These are phyloP conservation scores for Plectrocnemia conspersa DNA, from an alignment of 1,140 invertebrate species.

Conservation along the genomic window DNA sequence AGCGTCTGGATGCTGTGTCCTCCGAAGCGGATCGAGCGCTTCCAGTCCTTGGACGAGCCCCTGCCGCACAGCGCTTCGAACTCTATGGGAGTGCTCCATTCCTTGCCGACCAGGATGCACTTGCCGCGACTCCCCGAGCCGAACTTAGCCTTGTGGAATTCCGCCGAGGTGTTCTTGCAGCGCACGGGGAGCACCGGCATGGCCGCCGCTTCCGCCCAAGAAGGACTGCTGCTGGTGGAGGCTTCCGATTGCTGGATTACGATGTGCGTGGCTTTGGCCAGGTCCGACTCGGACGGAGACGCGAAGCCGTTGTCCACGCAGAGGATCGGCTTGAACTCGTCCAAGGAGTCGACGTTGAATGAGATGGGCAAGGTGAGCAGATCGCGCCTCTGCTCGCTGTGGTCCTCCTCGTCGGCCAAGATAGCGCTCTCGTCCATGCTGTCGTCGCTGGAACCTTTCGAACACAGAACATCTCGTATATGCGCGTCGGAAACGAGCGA, in stretches of 20 bases:
- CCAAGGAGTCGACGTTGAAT: constrained; percentile 78
- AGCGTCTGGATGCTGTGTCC: constrained; percentile 87
- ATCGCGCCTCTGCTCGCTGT: too few relatives aligned
- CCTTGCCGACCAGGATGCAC: constrained; percentile 78
- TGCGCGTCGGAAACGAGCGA: too few relatives aligned
- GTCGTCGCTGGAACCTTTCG: too few relatives aligned
- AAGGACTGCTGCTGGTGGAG: constrained; percentile 40
- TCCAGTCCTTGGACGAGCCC: constrained; percentile 94
- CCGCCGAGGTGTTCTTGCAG: constrained; percentile 84
- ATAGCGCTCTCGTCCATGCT: too few relatives aligned
- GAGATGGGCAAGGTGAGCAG: constrained; percentile 51
- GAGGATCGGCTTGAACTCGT: constrained; percentile 75
- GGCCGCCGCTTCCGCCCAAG: constrained; percentile 78
- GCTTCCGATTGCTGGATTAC: constrained; percentile 62
- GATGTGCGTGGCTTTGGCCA: constrained; percentile 70
- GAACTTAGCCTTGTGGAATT: constrained; percentile 79
- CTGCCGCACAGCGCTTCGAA: constrained; percentile 86
- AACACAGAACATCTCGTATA: too few relatives aligned
- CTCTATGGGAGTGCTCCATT: constrained; percentile 91
- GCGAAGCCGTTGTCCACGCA: constrained; percentile 79
- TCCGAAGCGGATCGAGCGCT: constrained; percentile 86
- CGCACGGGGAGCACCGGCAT: constrained; percentile 75
- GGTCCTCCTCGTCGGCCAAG: too few relatives aligned
- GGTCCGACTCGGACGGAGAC: constrained; percentile 60
- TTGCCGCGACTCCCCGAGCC: constrained; percentile 85